phyloP scores from a whole-genome alignment of 2,888 invertebrate species.

The Acleris emargana region DNA sequence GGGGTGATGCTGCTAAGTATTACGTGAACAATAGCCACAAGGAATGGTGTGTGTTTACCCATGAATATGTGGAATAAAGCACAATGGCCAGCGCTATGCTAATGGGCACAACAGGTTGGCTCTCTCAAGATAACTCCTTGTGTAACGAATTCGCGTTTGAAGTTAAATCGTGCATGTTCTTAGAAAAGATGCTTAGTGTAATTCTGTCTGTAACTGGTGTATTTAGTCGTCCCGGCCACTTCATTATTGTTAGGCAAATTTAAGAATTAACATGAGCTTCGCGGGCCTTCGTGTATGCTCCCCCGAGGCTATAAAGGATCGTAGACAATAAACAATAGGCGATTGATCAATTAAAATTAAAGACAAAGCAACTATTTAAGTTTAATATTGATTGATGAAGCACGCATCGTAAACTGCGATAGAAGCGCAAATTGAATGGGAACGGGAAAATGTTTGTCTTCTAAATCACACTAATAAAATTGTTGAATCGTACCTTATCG shows the following conservation, averaged over 20 bases:
- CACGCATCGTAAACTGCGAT: no score
- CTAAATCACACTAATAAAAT: no score
- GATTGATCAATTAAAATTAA: slow-evolving; percentile 27
- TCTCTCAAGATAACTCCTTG: slow-evolving; percentile 78
- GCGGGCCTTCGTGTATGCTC: slow-evolving; percentile 23
- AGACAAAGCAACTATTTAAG: slow-evolving; percentile 11
- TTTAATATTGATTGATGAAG: neutral
- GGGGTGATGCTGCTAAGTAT: slow-evolving; percentile 81
- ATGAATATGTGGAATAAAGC: slow-evolving; percentile 77
- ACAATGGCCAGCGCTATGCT: slow-evolving; percentile 75
- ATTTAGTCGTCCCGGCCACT: slow-evolving; percentile 76
- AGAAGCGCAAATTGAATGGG: no score
- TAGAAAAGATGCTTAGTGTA: slow-evolving; percentile 55
- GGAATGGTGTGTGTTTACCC: slow-evolving; percentile 81
- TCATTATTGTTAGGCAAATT: slow-evolving; percentile 75
- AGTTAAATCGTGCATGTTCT: slow-evolving; percentile 80
- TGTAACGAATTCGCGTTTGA: slow-evolving; percentile 83
- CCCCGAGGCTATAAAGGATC: no score
- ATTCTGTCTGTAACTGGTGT: slow-evolving; percentile 73
- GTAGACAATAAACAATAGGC: slow-evolving; percentile 37
- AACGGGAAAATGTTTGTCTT: no score
- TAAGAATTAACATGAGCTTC: slow-evolving; percentile 59
- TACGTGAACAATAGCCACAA: slow-evolving; percentile 75
- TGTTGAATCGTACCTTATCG: no score
- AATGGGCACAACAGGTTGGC: slow-evolving; percentile 80